Percentiles rank a stretch among this genome's conserved stretches.
Conservation (phyloP, 2,797 vertebrate species). For the Pangasius macronema region DNA sequence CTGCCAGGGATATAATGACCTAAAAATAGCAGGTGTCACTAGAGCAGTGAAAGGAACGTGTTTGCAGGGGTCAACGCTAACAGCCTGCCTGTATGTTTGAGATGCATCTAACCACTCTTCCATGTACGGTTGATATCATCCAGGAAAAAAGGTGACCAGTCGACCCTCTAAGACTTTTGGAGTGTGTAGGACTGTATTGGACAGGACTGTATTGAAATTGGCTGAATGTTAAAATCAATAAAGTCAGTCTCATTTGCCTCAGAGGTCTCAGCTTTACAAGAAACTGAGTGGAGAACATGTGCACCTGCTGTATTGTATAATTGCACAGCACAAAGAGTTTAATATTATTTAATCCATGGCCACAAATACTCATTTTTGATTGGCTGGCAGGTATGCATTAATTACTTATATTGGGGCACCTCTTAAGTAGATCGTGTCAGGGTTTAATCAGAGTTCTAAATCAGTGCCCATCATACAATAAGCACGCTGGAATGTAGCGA, state of each 20-base stretch:
- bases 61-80: conserved; percentile 62
- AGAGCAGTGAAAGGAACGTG: conserved; percentile 69
- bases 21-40: conserved; percentile 77
- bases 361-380: background rate
- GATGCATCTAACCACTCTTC: too few relatives aligned
- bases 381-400: background rate
- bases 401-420: background rate
- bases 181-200: conserved; percentile 17
- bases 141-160: too few relatives aligned
- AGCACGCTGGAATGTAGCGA: background rate
- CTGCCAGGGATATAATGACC: conserved; percentile 59
- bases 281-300: conserved; percentile 27
- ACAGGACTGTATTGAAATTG: conserved; percentile 54
- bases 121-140: too few relatives aligned
- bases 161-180: too few relatives aligned
- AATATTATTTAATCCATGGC: background rate
- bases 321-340: background rate
- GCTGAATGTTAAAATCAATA: conserved; percentile 1
- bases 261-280: conserved; percentile 24
- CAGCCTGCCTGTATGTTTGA: conserved; percentile 58
- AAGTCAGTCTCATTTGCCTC: conserved; percentile 44
- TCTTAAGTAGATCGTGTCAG: background rate
- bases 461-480: background rate
- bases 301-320: conserved; percentile 14
- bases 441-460: background rate